These are phyloP conservation scores for Corythornis leucogaster DNA, from an alignment of 2,797 vertebrate genomes.

Conservation along the genomic window DNA sequence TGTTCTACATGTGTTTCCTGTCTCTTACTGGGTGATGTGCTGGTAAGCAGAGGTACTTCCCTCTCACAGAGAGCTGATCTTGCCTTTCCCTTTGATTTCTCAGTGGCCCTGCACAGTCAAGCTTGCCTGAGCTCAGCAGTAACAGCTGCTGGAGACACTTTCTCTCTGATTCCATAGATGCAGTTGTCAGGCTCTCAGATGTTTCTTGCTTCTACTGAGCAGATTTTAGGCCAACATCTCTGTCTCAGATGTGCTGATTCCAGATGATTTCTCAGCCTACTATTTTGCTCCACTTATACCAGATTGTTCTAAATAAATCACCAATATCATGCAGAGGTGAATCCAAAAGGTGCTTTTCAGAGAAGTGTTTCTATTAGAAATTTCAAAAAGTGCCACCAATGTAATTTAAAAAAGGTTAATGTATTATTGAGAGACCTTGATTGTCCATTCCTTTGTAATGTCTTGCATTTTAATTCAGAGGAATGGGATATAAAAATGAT, in stretches of 20 bases:
- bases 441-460: background rate
- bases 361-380: conserved; percentile 44
- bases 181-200: background rate
- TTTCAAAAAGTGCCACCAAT: conserved; percentile 22
- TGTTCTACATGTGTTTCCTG: background rate
- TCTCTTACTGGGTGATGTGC: background rate
- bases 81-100: conserved; percentile 38
- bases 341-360: conserved; percentile 28
- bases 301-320: conserved; percentile 73
- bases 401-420: conserved; percentile 60
- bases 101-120: conserved; percentile 50
- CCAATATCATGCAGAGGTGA: conserved; percentile 67
- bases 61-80: background rate
- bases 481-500: background rate
- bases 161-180: background rate
- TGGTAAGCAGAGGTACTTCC: background rate
- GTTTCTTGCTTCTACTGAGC: conserved; percentile 1
- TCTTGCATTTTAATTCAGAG: conserved; percentile 18
- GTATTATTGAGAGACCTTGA: conserved; percentile 45
- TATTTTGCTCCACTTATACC: conserved; percentile 28
- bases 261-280: conserved; percentile 37
- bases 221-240: conserved; percentile 51
- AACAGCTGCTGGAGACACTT: conserved; percentile 45
- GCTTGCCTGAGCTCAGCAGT: conserved; percentile 65
- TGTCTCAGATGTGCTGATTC: conserved; percentile 38